Evolutionary conservation across 2,888 invertebrate genomes (phyloP).

Genomic region (Torymus aiolomorphi): DNA sequence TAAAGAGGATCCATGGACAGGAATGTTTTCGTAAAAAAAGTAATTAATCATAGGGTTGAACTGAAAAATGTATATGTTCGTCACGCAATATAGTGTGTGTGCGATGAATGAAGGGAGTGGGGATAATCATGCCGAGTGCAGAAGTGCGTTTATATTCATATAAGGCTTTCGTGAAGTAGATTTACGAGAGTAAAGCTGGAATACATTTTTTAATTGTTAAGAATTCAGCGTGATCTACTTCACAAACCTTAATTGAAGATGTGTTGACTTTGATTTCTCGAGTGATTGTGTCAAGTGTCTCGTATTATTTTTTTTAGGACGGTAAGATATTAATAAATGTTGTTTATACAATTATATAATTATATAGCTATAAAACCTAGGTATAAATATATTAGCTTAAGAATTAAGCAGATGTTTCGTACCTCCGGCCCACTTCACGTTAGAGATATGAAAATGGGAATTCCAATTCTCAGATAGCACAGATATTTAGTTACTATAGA

Average conservation of each 20-base stretch:
- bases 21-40: slow-evolving; percentile 15
- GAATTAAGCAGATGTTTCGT: slow-evolving; percentile 39
- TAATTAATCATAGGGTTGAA: slow-evolving; percentile 25
- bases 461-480: slow-evolving; percentile 30
- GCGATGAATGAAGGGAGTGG: slow-evolving; percentile 15
- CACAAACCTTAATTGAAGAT: slow-evolving; percentile 4
- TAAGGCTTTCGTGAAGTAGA: slow-evolving; percentile 33
- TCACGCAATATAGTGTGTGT: slow-evolving; percentile 27
- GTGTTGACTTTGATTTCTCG: slow-evolving; percentile 24
- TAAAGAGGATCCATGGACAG: slow-evolving; percentile 30
- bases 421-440: slow-evolving; percentile 59
- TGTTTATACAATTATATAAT: slow-evolving; percentile 28
- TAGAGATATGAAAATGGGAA: slow-evolving; percentile 46
- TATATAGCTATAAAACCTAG: slow-evolving; percentile 32
- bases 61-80: slow-evolving; percentile 38
- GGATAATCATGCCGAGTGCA: slow-evolving; percentile 53
- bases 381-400: slow-evolving; percentile 46
- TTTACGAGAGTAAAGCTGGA: slow-evolving; percentile 14
- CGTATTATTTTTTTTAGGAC: slow-evolving; percentile 28
- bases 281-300: slow-evolving; percentile 47
- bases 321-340: slow-evolving; percentile 21
- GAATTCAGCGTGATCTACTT: slow-evolving; percentile 30
- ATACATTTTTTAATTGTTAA: slow-evolving; percentile 17
- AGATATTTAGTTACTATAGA: not conserved
- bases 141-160: slow-evolving; percentile 47